Evolutionary conservation across 2,113 vertebrate genomes (phyloP), one percentile per base, ranked within the genome.

Genomic region (Myotis davidii): DNA sequence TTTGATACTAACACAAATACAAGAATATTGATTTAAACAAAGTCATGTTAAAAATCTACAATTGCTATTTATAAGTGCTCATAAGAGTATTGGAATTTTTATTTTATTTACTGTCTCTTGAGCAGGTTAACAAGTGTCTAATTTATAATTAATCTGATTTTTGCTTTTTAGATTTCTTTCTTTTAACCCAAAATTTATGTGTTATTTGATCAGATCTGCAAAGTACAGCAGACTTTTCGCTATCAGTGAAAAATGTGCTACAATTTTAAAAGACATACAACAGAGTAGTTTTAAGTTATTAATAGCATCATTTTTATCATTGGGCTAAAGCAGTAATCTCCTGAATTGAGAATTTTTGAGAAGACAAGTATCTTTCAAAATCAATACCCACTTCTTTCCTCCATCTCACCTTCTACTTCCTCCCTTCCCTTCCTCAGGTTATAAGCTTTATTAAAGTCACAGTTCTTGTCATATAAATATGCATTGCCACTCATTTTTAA

Each of bases 71-170:
- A 32, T 3, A 45, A 48, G 10, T 64, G 3, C 5, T 85, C 29
- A 23, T 21, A 67, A 77, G 67, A 82, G n/a, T 50, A 84, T 85
- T 34, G 23, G 39, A 83, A 73, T 37, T 70, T 10, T 39, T 67
- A 14, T 45, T 82, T 91, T 85, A 61, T 9, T 67, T 79, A 69
- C 17, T 69, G 2, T 74, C 9, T 92, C 90, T 81, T 81, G 37
- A 88, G 29, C 29, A 64, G 9, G 12, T 83, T 90, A 94, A 39
- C 3, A 77, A 95, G 10, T 90, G 25, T 59, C 34, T 70, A 32
- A 85, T 79, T 73, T 94, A 37, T 84, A 78, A 70, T 85, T 85
- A 86, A 88, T n/a, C 25, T 70, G 27, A 85, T 45, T 78, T 94
- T 94, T 94, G 37, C 20, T 91, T 70, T 94, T 84, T 6, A 21